Evolutionary conservation across 2,113 vertebrate species (phyloP).

Genomic region (Mastomys natalensis): DNA sequence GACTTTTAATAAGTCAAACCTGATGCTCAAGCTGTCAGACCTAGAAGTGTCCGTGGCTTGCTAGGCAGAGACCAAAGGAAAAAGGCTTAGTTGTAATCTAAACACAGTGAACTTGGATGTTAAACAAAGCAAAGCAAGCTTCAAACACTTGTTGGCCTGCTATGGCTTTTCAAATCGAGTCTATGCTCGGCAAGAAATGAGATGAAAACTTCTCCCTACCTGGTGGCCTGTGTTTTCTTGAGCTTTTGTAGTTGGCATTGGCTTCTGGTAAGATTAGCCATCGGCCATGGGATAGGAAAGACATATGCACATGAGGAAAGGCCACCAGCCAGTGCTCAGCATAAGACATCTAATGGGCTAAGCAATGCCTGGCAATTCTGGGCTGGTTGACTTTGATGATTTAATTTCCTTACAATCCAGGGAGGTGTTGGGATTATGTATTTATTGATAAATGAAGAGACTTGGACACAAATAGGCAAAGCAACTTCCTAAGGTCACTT

Average conservation of each 20-base stretch:
- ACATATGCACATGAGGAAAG: not conserved
- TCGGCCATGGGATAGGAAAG: not conserved
- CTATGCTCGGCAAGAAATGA: constrained; percentile 21
- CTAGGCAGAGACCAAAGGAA: constrained; percentile 46
- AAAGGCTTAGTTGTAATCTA: constrained; percentile 17
- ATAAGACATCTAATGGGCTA: not conserved
- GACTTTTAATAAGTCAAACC: not conserved
- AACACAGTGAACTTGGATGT: not conserved
- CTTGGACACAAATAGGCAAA: not conserved
- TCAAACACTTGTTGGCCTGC: accelerated
- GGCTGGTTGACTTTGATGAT: not conserved
- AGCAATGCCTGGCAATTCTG: not conserved
- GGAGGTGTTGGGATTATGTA: not conserved
- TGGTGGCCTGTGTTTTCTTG: not conserved
- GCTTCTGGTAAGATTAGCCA: not conserved
- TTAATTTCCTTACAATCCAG: not conserved
- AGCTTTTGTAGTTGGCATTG: not conserved
- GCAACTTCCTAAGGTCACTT: not conserved
- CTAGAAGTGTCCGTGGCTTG: not conserved
- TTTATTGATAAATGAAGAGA: not conserved
- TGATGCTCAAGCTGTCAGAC: not conserved
- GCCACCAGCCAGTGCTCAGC: not conserved
- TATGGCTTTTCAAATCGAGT: not conserved
- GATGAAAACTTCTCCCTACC: constrained; percentile 36
- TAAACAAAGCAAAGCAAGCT: not conserved